A percentile compares a stretch with the other conserved stretches of the same genome.
Evolutionary conservation across 2,113 vertebrate genomes (phyloP).

Genomic region (Platycercus adscitus): DNA sequence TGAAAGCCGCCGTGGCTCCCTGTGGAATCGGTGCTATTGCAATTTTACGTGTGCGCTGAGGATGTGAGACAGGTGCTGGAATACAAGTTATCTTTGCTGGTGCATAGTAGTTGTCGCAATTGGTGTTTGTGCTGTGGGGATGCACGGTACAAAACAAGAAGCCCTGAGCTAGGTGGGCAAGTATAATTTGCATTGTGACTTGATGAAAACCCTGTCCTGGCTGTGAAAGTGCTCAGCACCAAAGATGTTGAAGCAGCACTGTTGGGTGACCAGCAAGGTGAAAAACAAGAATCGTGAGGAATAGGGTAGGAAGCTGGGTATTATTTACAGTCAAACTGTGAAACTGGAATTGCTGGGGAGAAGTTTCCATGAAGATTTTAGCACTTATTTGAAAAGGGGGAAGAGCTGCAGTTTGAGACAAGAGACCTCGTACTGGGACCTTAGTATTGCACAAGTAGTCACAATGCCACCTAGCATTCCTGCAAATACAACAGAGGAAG

Average conservation of each 20-base stretch:
- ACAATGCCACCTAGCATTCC: rapidly evolving
- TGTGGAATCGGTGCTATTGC: not conserved
- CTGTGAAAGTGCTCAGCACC: not conserved
- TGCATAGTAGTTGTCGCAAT: rapidly evolving
- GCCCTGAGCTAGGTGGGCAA: not conserved
- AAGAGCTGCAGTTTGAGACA: not conserved
- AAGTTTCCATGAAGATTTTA: not conserved
- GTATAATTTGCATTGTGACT: rapidly evolving
- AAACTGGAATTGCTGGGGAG: not conserved
- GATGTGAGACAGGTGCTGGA: not conserved
- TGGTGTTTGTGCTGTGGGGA: not conserved
- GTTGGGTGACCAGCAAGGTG: not conserved
- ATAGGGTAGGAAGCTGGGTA: not conserved
- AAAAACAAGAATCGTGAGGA: not conserved
- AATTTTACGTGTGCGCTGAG: not conserved
- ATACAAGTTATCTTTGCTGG: rapidly evolving
- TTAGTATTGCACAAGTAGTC: not conserved
- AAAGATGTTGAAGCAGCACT: not conserved
- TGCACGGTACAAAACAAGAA: not conserved
- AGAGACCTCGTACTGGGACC: not conserved
- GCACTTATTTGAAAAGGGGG: not conserved
- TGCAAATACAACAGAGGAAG: not conserved
- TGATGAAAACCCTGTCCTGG: not conserved
- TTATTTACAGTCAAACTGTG: not conserved
- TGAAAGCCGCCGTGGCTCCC: rapidly evolving